These are phyloP conservation scores for Scaptomyza graminum DNA, from an alignment of 1,140 invertebrate species.

Conservation along the genomic window DNA sequence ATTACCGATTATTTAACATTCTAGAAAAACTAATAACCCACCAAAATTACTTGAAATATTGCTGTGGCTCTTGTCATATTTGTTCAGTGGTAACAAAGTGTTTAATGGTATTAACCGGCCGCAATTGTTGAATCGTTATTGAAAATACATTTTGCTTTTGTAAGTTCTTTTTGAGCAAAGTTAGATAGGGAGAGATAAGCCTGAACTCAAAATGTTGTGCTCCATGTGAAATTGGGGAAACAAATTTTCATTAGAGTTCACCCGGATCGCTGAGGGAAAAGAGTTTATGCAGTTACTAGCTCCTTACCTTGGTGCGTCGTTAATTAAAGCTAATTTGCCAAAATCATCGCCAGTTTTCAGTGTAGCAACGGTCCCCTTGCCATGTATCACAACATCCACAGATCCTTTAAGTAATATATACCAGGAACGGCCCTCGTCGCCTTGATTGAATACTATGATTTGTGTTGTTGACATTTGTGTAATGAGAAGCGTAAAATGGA, in stretches of 20 bases:
- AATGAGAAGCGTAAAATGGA: constrained; percentile 30
- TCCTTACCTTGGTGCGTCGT: constrained; percentile 92
- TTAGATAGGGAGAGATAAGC: too few relatives aligned
- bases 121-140: constrained; percentile 27
- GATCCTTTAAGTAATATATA: constrained; percentile 94
- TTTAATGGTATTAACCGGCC: constrained; percentile 39
- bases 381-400: constrained; percentile 94
- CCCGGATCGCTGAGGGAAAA: not conserved
- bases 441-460: constrained; percentile 92
- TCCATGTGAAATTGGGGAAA: not conserved
- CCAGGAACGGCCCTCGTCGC: constrained; percentile 95
- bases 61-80: constrained; percentile 40
- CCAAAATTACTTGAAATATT: constrained; percentile 35
- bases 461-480: constrained; percentile 30
- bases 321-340: constrained; percentile 94
- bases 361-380: constrained; percentile 93
- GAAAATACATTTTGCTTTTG: too few relatives aligned
- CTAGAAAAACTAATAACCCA: too few relatives aligned
- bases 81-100: constrained; percentile 38
- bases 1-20: too few relatives aligned
- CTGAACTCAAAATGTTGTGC: constrained; percentile 25
- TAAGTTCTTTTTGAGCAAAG: too few relatives aligned
- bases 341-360: constrained; percentile 95
- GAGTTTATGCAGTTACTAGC: constrained; percentile 5
- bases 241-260: not conserved